phyloP scores from a whole-genome alignment of 2,888 invertebrate species.

The Amiota mariae region DNA sequence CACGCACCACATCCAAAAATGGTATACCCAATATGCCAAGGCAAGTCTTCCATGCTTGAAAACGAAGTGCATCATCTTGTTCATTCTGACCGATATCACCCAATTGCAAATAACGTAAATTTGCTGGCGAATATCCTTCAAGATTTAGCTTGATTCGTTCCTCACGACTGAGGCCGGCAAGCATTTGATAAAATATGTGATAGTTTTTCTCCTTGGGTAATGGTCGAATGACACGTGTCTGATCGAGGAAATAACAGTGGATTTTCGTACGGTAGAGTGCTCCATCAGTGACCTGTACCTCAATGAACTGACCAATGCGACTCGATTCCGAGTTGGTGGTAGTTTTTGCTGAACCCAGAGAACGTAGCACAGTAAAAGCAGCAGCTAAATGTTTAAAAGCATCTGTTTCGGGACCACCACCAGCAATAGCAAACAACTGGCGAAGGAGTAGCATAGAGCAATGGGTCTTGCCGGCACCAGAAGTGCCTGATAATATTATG shows the following conservation, averaged over 20 bases:
- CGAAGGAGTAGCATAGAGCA: conserved; percentile 92
- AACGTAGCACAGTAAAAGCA: conserved; percentile 93
- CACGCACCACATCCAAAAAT: conserved; percentile 93
- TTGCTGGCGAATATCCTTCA: conserved; percentile 87
- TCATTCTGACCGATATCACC: conserved; percentile 84
- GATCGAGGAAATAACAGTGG: conserved; percentile 95
- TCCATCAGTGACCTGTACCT: conserved; percentile 96
- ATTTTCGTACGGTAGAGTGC: conserved; percentile 95
- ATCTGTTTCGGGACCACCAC: conserved; percentile 95
- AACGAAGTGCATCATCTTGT: conserved; percentile 82
- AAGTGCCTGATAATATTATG: conserved; percentile 91
- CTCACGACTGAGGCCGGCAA: conserved; percentile 89
- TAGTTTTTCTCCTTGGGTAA: conserved; percentile 93
- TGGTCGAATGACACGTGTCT: conserved; percentile 91
- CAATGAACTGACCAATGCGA: conserved; percentile 96
- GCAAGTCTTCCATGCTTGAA: conserved; percentile 94
- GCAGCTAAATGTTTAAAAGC: conserved; percentile 96
- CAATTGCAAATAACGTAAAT: conserved; percentile 85
- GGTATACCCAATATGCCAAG: conserved; percentile 93
- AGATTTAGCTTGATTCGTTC: conserved; percentile 90
- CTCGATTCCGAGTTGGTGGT: conserved; percentile 93
- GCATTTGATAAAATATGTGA: conserved; percentile 97
- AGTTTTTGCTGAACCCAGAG: conserved; percentile 93
- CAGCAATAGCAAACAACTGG: conserved; percentile 93
- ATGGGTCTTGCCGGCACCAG: conserved; percentile 95